A percentile compares a stretch with the other conserved stretches of the same genome.
Evolutionary conservation across 92 coral and sea anemone species (phyloP).

Genomic region (Umimayanthus kanabou): DNA sequence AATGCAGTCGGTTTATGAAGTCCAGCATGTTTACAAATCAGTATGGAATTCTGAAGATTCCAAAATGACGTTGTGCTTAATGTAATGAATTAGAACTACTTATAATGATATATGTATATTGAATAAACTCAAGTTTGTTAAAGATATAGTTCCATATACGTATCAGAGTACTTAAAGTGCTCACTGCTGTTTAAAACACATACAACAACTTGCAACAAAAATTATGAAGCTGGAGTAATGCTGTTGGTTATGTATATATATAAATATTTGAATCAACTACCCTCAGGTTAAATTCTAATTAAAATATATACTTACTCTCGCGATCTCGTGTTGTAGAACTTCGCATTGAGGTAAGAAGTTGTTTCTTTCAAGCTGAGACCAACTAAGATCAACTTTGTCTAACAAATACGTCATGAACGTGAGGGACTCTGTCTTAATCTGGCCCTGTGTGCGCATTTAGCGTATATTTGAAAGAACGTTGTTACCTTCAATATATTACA

Average conservation of each 20-base stretch:
- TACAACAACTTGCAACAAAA: neutral
- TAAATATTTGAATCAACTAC: neutral
- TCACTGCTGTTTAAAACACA: neutral
- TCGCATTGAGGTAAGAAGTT: neutral
- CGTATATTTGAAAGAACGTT: constrained; percentile 3
- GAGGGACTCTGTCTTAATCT: neutral
- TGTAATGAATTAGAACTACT: neutral
- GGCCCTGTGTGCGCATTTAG: neutral
- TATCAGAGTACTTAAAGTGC: too few relatives aligned
- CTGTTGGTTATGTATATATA: too few relatives aligned
- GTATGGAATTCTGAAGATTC: neutral
- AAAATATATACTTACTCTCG: neutral
- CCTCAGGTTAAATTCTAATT: neutral
- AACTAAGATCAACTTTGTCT: neutral
- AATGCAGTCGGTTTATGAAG: neutral
- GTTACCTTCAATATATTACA: neutral
- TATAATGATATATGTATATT: too few relatives aligned
- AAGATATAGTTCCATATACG: neutral
- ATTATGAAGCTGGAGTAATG: neutral
- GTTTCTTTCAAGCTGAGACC: too few relatives aligned
- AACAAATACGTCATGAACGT: neutral
- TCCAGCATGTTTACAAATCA: neutral
- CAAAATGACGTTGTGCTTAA: neutral
- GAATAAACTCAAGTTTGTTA: neutral
- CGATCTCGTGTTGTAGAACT: neutral